Conservation (phyloP, 2,113 vertebrate genomes). For the Salvator merianae region DNA sequence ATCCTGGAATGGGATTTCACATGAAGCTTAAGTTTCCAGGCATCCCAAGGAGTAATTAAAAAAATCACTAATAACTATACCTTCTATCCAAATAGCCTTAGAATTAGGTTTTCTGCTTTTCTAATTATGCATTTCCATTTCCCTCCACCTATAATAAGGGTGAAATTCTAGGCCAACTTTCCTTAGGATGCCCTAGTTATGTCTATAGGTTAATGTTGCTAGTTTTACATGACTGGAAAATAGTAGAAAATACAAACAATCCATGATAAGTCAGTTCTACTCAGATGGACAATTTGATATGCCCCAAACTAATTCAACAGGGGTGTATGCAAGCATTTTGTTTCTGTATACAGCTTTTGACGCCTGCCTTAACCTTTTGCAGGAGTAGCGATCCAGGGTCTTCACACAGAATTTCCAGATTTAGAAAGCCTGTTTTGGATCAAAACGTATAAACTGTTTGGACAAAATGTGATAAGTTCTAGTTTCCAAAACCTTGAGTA, state of each 20-base stretch:
- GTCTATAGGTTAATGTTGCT: background rate
- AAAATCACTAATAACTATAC: background rate
- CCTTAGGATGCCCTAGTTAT: slow-evolving; percentile 8
- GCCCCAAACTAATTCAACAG: background rate
- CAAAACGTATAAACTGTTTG: background rate
- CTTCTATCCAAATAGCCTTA: background rate
- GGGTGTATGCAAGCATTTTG: background rate
- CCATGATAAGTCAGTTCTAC: background rate
- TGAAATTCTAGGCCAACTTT: slow-evolving; percentile 11
- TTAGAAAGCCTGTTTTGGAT: background rate
- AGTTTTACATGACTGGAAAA: background rate
- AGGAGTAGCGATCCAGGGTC: background rate
- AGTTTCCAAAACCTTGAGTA: background rate
- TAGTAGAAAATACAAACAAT: background rate
- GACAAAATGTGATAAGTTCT: background rate
- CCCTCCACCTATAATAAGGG: slow-evolving; percentile 13
- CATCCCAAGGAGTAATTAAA: background rate
- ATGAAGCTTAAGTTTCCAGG: background rate
- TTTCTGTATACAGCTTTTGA: background rate
- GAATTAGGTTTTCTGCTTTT: background rate
- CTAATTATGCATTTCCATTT: background rate
- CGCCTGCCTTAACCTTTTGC: background rate
- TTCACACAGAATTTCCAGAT: background rate
- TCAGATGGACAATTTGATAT: too few relatives aligned
- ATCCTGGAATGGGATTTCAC: background rate